These are phyloP conservation scores for Matsumyia berberina DNA, from an alignment of 2,888 invertebrate species.

Conservation along the genomic window DNA sequence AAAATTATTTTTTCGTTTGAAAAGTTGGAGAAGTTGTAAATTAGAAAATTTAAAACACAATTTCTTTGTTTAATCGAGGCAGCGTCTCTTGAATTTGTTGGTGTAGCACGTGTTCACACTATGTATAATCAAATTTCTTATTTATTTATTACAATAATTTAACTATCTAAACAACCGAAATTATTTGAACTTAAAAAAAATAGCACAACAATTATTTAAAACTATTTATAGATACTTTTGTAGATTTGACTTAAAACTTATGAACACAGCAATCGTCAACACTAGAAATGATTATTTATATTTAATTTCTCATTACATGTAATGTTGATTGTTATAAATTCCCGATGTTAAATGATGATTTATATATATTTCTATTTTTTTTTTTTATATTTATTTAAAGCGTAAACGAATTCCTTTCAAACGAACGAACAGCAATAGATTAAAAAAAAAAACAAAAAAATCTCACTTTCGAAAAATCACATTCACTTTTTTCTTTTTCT, in stretches of 20 bases:
- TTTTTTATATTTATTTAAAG: background rate
- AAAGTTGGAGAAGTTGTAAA: too few relatives aligned
- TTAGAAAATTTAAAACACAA: slow-evolving; percentile 34
- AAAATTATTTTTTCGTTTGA: slow-evolving; percentile 47
- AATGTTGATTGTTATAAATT: slow-evolving; percentile 38
- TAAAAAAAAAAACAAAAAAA: slow-evolving; percentile 35
- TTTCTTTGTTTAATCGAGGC: slow-evolving; percentile 33
- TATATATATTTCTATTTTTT: slow-evolving; percentile 1
- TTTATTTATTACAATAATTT: slow-evolving; percentile 46
- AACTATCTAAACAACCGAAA: slow-evolving; percentile 63
- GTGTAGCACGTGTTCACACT: slow-evolving; percentile 62
- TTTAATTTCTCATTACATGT: slow-evolving; percentile 12
- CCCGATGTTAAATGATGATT: slow-evolving; percentile 27
- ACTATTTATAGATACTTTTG: slow-evolving; percentile 13
- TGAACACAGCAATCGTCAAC: slow-evolving; percentile 71
- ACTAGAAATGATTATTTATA: slow-evolving; percentile 29
- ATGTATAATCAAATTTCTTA: slow-evolving; percentile 9
- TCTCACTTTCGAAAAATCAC: slow-evolving; percentile 65
- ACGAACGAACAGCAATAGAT: slow-evolving; percentile 4
- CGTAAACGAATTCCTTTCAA: slow-evolving; percentile 31
- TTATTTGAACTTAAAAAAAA: slow-evolving; percentile 39
- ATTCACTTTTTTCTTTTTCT: slow-evolving; percentile 73
- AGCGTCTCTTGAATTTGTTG: slow-evolving; percentile 35
- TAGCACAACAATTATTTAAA: slow-evolving; percentile 50
- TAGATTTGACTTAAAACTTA: slow-evolving; percentile 62